Conservation (phyloP, 2,113 vertebrate species). For the Sylvilagus bachmani region DNA sequence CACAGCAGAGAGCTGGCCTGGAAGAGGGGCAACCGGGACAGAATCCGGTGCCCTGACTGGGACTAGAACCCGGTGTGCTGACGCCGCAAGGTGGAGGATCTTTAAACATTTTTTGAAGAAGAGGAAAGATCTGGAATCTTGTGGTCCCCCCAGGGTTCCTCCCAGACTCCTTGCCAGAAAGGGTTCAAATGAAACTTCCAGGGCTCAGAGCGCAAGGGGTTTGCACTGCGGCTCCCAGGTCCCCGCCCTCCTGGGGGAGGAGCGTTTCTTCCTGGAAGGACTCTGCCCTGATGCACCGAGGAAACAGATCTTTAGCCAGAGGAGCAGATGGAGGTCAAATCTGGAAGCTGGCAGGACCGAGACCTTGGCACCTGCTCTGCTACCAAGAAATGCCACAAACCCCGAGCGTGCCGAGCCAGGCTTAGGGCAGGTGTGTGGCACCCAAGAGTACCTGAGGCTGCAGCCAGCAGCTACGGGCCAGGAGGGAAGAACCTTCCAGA, state of each 20-base stretch:
- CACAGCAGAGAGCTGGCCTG: no score
- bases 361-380: background rate
- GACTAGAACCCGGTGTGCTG: no score
- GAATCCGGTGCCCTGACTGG: no score
- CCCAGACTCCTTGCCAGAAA: background rate
- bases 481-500: background rate
- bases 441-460: background rate
- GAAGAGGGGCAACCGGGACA: no score
- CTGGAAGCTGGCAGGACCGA: background rate
- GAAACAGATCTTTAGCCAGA: background rate
- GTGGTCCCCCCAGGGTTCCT: background rate
- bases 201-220: background rate
- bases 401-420: accelerated
- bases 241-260: background rate
- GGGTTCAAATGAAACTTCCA: background rate
- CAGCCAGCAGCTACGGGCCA: background rate
- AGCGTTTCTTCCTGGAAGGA: background rate
- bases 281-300: background rate
- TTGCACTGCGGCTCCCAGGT: background rate
- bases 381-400: background rate
- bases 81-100: no score
- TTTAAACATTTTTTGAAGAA: background rate
- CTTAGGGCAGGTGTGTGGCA: background rate
- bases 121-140: background rate
- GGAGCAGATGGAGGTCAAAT: slow-evolving; percentile 5